Base-by-base conservation (phyloP, 2,888 invertebrate genomes). In the Parapristionchus giblindavisi region DNA sequence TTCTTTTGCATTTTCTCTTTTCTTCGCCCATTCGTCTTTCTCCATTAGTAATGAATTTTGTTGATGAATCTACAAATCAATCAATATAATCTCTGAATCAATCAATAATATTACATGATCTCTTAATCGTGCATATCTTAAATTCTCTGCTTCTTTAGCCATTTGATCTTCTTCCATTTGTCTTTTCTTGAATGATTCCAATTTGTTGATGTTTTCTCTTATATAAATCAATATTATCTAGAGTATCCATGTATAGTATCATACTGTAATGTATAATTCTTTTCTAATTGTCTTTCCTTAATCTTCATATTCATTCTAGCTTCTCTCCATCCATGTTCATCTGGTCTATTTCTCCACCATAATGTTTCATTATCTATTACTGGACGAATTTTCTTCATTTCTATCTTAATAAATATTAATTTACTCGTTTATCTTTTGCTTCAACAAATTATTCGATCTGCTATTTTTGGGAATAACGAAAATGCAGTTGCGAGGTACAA, bases 241-340 rank as follows among this genome's bases (percentile, higher is more conserved):
- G n/a, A n/a, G n/a, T n/a, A n/a, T 48, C 48, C 43, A 3, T 1
- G 6, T 1, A 6, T 3, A 24, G 0, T 14, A 1, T 27, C 73
- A 29, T 43, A 79, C 79, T 79, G 78, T 71, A 82, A 77, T n/a
- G 77, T 66, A 34, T 78, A 77, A 76, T 82, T 82, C 58, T 81
- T 77, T 52, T 82, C 82, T 4, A 82, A 76, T 71, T 82, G 82
- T 73, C 79, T 77, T 40, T 78, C 79, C 63, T 79, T 78, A 61
- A 75, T 77, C 73, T 78, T 54, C 61, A 76, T 72, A 4, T 58
- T 60, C 48, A 82, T 52, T 43, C 81, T 68, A 2, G 82, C 81
- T 61, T 81, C 80, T 56, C 82, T 77, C 82, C 82, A 82, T 38
- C 82, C 82, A 40, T 82, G 82, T 52, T 82, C 82, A 76, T 82